These are phyloP conservation scores for Brachypodius melanocephalos DNA, from an alignment of 2,113 vertebrate genomes.

Conservation along the genomic window DNA sequence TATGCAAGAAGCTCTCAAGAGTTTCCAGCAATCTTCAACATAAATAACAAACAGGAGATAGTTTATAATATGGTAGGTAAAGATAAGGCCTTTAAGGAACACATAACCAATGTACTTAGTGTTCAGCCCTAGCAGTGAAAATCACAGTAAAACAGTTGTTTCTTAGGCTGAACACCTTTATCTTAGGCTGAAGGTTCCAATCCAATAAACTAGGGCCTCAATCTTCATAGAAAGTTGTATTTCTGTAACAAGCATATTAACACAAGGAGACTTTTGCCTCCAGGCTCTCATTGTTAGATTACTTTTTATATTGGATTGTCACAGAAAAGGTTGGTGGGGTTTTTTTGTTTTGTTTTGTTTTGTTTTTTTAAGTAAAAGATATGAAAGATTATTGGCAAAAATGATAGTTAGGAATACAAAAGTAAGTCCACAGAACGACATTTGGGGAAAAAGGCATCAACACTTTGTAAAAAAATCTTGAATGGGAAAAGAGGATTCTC, in stretches of 20 bases:
- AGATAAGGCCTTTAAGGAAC: slow-evolving; percentile 75
- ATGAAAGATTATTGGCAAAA: not conserved
- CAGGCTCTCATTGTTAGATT: not conserved
- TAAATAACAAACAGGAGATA: slow-evolving; percentile 70
- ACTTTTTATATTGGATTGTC: not conserved
- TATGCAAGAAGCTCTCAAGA: slow-evolving; percentile 26
- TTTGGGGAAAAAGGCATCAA: not conserved
- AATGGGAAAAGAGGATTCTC: not conserved
- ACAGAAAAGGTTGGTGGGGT: not conserved
- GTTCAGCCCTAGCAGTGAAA: not conserved
- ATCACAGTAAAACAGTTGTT: not conserved
- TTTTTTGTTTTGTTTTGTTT: not conserved
- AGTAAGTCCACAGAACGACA: not conserved
- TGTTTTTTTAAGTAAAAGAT: not conserved
- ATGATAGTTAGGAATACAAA: not conserved
- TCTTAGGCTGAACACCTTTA: slow-evolving; percentile 66
- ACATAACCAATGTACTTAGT: slow-evolving; percentile 73
- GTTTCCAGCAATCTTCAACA: slow-evolving; percentile 73
- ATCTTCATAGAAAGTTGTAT: not conserved
- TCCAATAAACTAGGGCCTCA: not conserved
- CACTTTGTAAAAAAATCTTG: not conserved
- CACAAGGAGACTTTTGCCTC: not conserved
- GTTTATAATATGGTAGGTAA: slow-evolving; percentile 75
- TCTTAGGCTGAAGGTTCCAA: slow-evolving; percentile 63
- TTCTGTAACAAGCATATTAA: not conserved